Base-by-base conservation (phyloP, 1,140 invertebrate genomes). In the Ostrea denselamellosa region DNA sequence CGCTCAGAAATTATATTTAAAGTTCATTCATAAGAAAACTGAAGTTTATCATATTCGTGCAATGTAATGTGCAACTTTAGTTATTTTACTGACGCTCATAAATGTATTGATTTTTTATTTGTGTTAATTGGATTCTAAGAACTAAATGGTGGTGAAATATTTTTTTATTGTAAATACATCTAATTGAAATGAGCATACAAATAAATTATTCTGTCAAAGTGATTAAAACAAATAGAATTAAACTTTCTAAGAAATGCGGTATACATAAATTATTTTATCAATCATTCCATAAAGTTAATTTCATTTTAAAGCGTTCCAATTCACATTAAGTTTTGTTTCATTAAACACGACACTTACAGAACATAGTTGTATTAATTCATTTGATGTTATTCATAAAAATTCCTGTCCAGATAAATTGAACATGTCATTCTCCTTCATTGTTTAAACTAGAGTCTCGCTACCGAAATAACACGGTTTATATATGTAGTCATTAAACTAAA, bases 371-470 rank as follows among this genome's bases (percentile, higher is more conserved):
- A 14, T 34, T 34, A 44, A 77, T 77, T 77, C 28, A 77, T 25
- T 28, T 28, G 9, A 14, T 77, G 68, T 77, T 77, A 77, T 34
- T 34, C 28, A 77, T 14, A 28, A 25, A n/a, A 77, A 25, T 77
- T 10, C 25, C 68, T 25, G 34, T 34, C 28, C 68, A 34, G 68
- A 77, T 77, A 34, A 77, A 77, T 77, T 77, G 68, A 77, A 77
- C 68, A 77, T 77, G 68, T 34, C 68, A 77, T 34, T 77, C 28
- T 25, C 25, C 28, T 77, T 77, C 12, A 77, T 28, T 12, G 25
- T 71, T 77, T 34, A 28, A 25, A 28, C 8, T 25, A 28, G 3
- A n/a, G 28, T 22, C 25, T 77, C 28, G 68, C 28, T 25, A 77
- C 14, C 5, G 68, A 34, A 77, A 14, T 22, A 77, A 25, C 8